Evolutionary conservation across 2,888 invertebrate genomes (phyloP).

Genomic region (Apomyelois bistriatella): DNA sequence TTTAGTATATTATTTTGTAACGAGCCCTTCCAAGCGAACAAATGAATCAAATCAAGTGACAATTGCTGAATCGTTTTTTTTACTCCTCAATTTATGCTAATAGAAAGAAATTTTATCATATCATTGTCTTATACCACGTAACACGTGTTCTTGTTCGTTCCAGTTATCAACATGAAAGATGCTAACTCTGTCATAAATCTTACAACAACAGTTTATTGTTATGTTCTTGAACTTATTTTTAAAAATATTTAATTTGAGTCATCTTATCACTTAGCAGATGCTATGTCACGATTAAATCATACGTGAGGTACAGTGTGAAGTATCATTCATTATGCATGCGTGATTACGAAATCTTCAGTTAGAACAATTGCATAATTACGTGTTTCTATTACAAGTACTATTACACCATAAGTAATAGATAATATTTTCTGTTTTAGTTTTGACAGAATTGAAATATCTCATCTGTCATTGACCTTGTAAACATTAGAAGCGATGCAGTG

Average conservation of each 20-base stretch:
- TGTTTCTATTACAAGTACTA: not conserved
- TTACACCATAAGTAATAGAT: not conserved
- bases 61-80: not conserved
- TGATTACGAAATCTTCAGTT: slow-evolving; percentile 2
- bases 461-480: slow-evolving; percentile 4
- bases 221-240: slow-evolving; percentile 36
- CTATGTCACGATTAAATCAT: slow-evolving; percentile 1
- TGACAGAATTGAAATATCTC: not conserved
- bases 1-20: no score
- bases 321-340: not conserved
- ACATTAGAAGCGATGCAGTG: not conserved
- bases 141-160: slow-evolving; percentile 30
- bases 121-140: not conserved
- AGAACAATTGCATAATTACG: not conserved
- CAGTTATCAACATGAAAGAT: slow-evolving; percentile 41
- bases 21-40: no score
- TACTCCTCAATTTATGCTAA: not conserved
- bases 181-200: slow-evolving; percentile 37
- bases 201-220: slow-evolving; percentile 33
- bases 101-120: slow-evolving; percentile 15
- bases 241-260: not conserved
- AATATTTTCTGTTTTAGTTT: not conserved
- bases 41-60: no score
- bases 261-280: not conserved
- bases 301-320: not conserved